These are phyloP conservation scores for Telmatochromis bifrenatus DNA, from an alignment of 2,113 vertebrate species.

Conservation along the genomic window DNA sequence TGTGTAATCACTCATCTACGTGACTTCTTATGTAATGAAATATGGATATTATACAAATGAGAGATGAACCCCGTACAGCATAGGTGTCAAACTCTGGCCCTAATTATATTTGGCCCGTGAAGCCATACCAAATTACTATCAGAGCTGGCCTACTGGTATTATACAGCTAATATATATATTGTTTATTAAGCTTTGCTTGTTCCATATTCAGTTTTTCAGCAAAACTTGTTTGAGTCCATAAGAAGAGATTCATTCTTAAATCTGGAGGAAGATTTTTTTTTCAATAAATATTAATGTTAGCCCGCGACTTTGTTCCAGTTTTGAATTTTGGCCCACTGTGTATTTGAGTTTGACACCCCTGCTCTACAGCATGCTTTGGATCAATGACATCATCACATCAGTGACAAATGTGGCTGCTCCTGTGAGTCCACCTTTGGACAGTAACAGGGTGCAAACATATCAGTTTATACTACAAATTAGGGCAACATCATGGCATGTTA, in stretches of 20 bases:
- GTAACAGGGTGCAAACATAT: neutral
- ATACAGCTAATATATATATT: too few species aligned
- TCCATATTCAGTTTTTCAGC: too few species aligned
- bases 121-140: too few species aligned
- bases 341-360: too few species aligned
- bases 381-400: neutral
- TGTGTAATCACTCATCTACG: neutral
- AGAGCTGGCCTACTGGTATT: too few species aligned
- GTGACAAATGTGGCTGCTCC: neutral
- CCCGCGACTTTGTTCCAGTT: accelerated
- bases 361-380: accelerated
- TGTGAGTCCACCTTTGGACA: neutral
- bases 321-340: too few species aligned
- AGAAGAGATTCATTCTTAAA: accelerated
- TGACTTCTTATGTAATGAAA: neutral
- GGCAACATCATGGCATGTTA: accelerated
- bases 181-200: too few species aligned
- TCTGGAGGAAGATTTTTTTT: too few species aligned
- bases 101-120: too few species aligned
- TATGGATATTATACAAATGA: neutral
- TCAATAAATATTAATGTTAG: too few species aligned
- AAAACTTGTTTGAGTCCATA: too few species aligned
- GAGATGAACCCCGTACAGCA: neutral
- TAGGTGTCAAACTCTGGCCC: neutral
- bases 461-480: neutral